Evolutionary conservation across 1,140 invertebrate species (phyloP), one percentile per base, ranked within the genome.

Genomic region (Lordiphosa mommai): DNA sequence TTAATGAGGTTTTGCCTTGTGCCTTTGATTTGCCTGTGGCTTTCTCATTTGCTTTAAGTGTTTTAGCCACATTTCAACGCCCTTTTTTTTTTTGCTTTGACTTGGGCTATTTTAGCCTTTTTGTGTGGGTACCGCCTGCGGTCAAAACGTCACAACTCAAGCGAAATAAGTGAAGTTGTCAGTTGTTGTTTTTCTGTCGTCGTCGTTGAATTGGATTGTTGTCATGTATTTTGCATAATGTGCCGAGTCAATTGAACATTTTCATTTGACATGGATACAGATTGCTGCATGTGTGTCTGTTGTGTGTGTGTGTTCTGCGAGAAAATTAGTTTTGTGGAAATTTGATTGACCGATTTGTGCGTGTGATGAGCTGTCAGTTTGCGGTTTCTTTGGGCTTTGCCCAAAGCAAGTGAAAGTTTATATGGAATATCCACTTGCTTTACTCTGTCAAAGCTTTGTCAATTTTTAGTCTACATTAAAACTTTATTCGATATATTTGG

Each of bases 101-200:
- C 43, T 29, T 49, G 53, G 47, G 10, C 61, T 40, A 17, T 49
- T 53, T 50, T 33, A 43, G 40, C 40, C 40, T 27, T 43, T 43
- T 43, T 57, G 38, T 47, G 37, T 33, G 32, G 29, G 33, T 40
- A 41, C 34, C 44, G 61, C 67, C 61, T 66, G 68, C 59, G 69
- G 76, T 69, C 61, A 63, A 65, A 57, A 61, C 72, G 67, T 82
- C 76, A 71, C 76, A 82, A 61, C 49, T 76, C 76, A 72, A 57
- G 71, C 57, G 77, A 58, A 82, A 84, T 82, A 82, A 82, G 71
- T 82, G 61, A 84, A 82, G 77, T 76, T 84, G 77, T 82, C 76
- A 84, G 77, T 65, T 55, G 76, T 69, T 48, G 37, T 33, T 12
- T 44, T 36, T n/a, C 10, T 1, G 4, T 32, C 1, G 34, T 48